phyloP scores from a whole-genome alignment of 2,113 vertebrate species.

The Tricholaema leucomelas region DNA sequence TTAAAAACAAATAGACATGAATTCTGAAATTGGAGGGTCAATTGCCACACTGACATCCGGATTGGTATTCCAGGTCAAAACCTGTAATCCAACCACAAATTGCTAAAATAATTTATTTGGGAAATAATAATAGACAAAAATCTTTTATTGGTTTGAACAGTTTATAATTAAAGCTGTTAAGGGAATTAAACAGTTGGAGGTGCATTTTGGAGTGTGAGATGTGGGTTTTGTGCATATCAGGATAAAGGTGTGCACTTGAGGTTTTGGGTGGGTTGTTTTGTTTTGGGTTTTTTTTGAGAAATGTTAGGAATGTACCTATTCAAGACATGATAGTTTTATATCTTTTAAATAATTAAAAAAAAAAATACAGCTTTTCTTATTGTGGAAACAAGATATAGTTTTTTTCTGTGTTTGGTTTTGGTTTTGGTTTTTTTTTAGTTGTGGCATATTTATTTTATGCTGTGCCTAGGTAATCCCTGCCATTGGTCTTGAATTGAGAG shows the following conservation, averaged over 20 bases:
- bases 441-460: neutral
- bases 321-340: neutral
- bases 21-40: neutral
- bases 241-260: neutral
- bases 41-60: neutral
- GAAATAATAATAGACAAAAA: neutral
- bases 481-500: neutral
- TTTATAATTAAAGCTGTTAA: neutral
- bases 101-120: neutral
- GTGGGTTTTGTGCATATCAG: rapidly evolving
- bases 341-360: neutral
- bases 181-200: neutral
- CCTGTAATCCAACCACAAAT: neutral
- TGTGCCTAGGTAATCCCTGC: neutral
- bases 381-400: neutral
- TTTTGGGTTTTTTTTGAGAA: neutral
- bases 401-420: neutral
- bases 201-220: neutral
- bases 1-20: neutral
- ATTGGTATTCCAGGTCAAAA: neutral
- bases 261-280: neutral
- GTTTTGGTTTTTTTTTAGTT: neutral
- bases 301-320: neutral
- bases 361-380: neutral
- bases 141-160: neutral